These are phyloP conservation scores for Glossosoma conforme DNA, from an alignment of 1,140 invertebrate species.

Conservation along the genomic window DNA sequence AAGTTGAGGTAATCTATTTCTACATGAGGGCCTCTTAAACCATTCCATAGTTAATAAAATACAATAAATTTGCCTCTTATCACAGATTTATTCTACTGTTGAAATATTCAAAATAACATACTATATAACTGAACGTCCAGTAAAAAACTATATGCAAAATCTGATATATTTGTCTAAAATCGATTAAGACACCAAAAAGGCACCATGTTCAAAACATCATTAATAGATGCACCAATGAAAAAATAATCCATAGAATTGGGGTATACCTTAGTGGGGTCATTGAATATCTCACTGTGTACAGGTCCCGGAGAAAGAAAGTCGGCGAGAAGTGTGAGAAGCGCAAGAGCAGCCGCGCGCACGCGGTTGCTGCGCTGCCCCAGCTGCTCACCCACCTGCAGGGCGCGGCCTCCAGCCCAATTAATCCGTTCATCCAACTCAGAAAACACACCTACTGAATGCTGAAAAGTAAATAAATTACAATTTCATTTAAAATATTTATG, in stretches of 20 bases:
- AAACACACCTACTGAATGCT: slow-evolving; percentile 81
- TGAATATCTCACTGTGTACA: slow-evolving; percentile 80
- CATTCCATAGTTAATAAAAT: no score
- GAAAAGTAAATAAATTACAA: slow-evolving; percentile 39
- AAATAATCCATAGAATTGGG: not conserved
- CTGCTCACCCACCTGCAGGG: slow-evolving; percentile 95
- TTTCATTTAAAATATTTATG: slow-evolving; percentile 11
- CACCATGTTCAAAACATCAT: no score
- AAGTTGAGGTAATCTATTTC: no score
- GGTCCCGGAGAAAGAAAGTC: slow-evolving; percentile 89
- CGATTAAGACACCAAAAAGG: no score
- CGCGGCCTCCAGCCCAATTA: slow-evolving; percentile 94
- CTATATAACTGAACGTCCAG: no score
- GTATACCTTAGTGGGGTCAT: slow-evolving; percentile 73
- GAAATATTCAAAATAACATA: no score
- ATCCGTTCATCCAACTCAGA: slow-evolving; percentile 93
- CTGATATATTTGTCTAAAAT: no score
- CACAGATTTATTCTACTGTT: no score
- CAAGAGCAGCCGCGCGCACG: slow-evolving; percentile 90
- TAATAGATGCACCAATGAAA: no score
- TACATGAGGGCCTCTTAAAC: no score
- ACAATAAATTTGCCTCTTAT: no score
- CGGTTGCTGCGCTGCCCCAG: slow-evolving; percentile 92
- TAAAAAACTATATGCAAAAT: no score
- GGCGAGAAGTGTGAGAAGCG: slow-evolving; percentile 88